phyloP scores from a whole-genome alignment of 2,113 vertebrate species.

The Lepidothrix coronata region DNA sequence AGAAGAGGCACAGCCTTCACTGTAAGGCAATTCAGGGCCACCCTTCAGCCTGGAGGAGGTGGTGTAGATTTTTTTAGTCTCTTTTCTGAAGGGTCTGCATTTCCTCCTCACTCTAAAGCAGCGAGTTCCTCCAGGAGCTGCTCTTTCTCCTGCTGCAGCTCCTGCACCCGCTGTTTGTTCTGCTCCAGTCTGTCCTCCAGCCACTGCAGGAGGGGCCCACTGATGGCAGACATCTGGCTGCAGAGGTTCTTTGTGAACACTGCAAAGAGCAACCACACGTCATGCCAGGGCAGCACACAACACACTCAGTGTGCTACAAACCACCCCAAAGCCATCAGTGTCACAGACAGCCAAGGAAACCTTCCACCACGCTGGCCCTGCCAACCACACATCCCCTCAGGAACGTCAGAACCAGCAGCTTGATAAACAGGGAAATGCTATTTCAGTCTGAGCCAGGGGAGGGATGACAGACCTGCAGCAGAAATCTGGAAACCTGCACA shows the following conservation, averaged over 20 bases:
- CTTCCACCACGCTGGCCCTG: background rate
- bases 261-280: background rate
- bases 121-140: constrained; percentile 85
- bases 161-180: constrained; percentile 85
- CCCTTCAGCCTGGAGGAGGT: background rate
- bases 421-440: background rate
- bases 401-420: background rate
- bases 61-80: background rate
- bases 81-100: background rate
- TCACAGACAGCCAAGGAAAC: background rate
- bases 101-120: constrained; percentile 71
- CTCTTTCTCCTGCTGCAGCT: constrained; percentile 90
- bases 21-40: background rate
- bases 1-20: background rate
- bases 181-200: constrained; percentile 95
- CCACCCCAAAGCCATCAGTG: background rate
- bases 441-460: background rate
- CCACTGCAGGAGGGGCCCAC: constrained; percentile 95
- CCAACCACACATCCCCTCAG: background rate
- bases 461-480: background rate
- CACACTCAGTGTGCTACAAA: background rate
- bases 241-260: constrained; percentile 98
- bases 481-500: background rate
- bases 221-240: constrained; percentile 98
- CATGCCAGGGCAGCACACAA: background rate